phyloP scores from a whole-genome alignment of 2,113 vertebrate species.

The Scatophagus argus region DNA sequence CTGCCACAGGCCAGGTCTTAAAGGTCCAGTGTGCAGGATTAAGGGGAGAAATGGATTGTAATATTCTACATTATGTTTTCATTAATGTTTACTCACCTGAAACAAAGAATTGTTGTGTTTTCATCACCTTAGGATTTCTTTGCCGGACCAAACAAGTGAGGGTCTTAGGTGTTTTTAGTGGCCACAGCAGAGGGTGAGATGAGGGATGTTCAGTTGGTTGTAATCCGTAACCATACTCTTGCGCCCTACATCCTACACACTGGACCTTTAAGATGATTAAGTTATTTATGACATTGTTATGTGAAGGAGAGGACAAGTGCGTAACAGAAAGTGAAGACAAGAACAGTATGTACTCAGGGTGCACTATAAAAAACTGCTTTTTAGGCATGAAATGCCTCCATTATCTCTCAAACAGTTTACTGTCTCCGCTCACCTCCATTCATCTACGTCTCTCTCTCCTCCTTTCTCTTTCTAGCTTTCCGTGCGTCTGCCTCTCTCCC shows the following conservation, averaged over 20 bases:
- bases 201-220: too few relatives aligned
- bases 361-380: conserved; percentile 9
- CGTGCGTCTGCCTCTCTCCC: conserved; percentile 9
- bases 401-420: conserved; percentile 51
- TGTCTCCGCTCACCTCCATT: conserved; percentile 46
- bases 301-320: background rate
- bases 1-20: background rate
- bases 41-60: too few relatives aligned
- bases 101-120: too few relatives aligned
- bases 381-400: conserved; percentile 39
- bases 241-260: too few relatives aligned
- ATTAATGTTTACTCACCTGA: too few relatives aligned
- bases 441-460: conserved; percentile 43
- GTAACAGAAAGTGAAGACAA: background rate
- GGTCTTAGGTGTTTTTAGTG: too few relatives aligned
- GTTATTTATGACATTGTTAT: background rate
- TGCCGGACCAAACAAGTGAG: too few relatives aligned
- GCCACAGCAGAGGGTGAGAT: too few relatives aligned
- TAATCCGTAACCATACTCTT: too few relatives aligned
- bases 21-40: too few relatives aligned
- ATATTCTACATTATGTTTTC: too few relatives aligned
- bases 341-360: conserved; percentile 12
- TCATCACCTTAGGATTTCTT: too few relatives aligned
- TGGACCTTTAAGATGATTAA: background rate
- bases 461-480: conserved; percentile 14